phyloP scores from a whole-genome alignment of 2,888 invertebrate species.

The Pollenia amentaria region DNA sequence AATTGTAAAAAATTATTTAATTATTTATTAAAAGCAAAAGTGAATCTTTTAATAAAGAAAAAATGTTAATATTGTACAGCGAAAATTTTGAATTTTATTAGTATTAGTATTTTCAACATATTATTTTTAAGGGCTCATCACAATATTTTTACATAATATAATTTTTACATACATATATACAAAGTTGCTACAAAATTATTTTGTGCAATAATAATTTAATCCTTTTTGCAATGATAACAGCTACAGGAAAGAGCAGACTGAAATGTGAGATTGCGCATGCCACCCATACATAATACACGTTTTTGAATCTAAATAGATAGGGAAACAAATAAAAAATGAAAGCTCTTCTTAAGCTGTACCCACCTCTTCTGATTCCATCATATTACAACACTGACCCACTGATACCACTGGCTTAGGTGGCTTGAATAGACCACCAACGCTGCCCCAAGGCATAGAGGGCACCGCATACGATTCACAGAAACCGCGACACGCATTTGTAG shows the following conservation, averaged over 20 bases:
- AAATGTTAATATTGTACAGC: conserved; percentile 56
- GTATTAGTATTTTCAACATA: background rate
- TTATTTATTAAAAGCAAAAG: background rate
- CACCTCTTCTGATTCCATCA: conserved; percentile 94
- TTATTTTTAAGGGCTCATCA: conserved; percentile 56
- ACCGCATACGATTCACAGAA: conserved; percentile 95
- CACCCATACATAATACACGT: conserved; percentile 91
- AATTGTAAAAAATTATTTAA: conserved; percentile 84
- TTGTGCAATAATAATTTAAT: conserved; percentile 75
- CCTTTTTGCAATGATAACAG: conserved; percentile 94
- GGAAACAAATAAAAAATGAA: background rate
- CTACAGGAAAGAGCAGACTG: conserved; percentile 93
- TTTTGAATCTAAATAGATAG: conserved; percentile 87
- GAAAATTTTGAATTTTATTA: conserved; percentile 65
- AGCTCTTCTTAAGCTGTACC: conserved; percentile 75
- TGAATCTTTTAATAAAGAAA: conserved; percentile 35
- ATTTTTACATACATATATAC: conserved; percentile 46
- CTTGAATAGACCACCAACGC: conserved; percentile 81
- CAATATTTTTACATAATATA: conserved; percentile 33
- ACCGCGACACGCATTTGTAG: conserved; percentile 94
- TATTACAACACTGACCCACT: conserved; percentile 94
- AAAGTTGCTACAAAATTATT: background rate
- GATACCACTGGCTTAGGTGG: conserved; percentile 89
- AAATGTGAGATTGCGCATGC: conserved; percentile 91
- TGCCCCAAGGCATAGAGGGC: conserved; percentile 87